Evolutionary conservation across 2,113 vertebrate species (phyloP), one percentile per base, ranked within the genome.

Genomic region (Atlantisia rogersi): DNA sequence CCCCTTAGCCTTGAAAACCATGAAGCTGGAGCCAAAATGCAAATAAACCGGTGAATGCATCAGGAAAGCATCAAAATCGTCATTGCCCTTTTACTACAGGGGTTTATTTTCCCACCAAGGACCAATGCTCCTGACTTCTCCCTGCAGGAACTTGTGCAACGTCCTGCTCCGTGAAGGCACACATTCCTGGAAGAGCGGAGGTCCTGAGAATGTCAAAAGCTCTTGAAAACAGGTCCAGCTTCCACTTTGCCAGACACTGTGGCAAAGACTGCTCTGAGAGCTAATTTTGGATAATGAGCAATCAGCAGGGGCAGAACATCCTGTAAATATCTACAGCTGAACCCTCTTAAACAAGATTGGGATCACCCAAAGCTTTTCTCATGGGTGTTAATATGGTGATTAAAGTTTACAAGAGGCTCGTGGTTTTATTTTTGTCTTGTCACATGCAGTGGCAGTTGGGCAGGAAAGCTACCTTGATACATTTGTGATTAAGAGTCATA

Each of bases 171-270:
- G 0, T 17, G 62, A 83, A 94, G 92, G 80, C 94, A 81, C 9
- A 74, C 93, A 95, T 96, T 96, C 95, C 90, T 94, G 86, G 82
- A 94, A 88, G 94, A 94, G 80, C 0, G 5, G 86, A 95, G 94
- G 94, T 96, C 95, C 95, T 96, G 95, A 94, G 95, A 97, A 96
- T 96, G 96, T 97, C 96, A 96, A 95, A 97, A 92, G 90, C 92
- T 94, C 95, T 97, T 97, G 96, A 97, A 95, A 96, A 95, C 92
- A 95, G 88, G 96, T 96, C 90, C 94, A 96, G 86, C 67, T 96
- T 93, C 88, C 94, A 95, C 96, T 97, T 96, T 93, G 94, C 95
- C 88, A 96, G 95, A 92, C 17, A 3, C 96, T 78, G 16, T 89
- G 62, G 90, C 76, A 91, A 94, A 79, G 86, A 29, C 80, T 76